Percentiles rank a stretch among this genome's conserved stretches.
These are phyloP conservation scores for Lerema accius DNA, from an alignment of 1,140 invertebrate genomes.

Conservation along the genomic window DNA sequence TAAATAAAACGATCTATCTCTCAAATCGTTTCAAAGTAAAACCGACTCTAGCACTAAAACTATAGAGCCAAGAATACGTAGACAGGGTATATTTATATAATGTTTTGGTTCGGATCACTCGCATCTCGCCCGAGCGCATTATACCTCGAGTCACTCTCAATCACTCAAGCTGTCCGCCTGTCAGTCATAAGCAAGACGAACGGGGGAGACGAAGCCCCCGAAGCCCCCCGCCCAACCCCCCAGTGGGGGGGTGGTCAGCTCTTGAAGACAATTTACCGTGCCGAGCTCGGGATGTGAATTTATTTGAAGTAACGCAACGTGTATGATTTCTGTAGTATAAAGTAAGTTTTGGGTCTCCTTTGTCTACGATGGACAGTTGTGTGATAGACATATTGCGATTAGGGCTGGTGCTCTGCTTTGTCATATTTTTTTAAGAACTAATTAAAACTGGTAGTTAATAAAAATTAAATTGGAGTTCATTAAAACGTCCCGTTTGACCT, in stretches of 20 bases:
- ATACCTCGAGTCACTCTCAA: conserved; percentile 81
- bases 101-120: conserved; percentile 36
- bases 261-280: conserved; percentile 80
- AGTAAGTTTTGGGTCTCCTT: conserved; percentile 15
- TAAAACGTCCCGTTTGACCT: no score
- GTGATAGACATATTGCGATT: conserved; percentile 24
- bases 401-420: background rate
- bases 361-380: conserved; percentile 15
- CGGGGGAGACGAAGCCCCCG: conserved; percentile 62
- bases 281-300: conserved; percentile 61
- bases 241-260: conserved; percentile 71
- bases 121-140: conserved; percentile 74
- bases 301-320: conserved; percentile 53
- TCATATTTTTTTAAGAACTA: background rate
- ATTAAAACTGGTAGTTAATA: background rate
- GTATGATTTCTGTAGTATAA: conserved; percentile 23
- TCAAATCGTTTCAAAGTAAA: conserved; percentile 37
- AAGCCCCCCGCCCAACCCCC: conserved; percentile 43
- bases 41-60: conserved; percentile 31
- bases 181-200: conserved; percentile 82
- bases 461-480: no score
- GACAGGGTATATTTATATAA: conserved; percentile 41
- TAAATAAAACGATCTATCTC: conserved; percentile 34
- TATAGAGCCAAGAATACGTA: conserved; percentile 50
- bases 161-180: conserved; percentile 81